Conservation (phyloP, 2,888 invertebrate species). For the Cephus nigrinus region DNA sequence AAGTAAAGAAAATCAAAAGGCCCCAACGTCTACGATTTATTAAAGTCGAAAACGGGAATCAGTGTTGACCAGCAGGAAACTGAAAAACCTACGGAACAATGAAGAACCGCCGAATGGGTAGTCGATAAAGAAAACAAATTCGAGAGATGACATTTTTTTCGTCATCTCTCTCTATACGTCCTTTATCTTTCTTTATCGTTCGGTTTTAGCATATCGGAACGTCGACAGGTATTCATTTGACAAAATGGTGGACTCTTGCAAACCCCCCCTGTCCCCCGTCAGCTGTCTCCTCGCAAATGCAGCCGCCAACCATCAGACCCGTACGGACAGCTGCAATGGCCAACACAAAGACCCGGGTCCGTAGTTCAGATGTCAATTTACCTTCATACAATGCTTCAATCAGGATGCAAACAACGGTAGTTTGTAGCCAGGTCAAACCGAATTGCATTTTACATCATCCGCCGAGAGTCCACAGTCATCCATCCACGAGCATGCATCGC, state of each 20-base stretch:
- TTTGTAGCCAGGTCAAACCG: constrained; percentile 39
- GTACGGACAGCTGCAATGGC: background rate
- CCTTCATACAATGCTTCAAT: constrained; percentile 60
- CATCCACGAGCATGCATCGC: background rate
- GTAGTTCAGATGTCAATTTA: constrained; percentile 60
- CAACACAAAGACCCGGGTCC: constrained; percentile 19
- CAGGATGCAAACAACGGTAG: constrained; percentile 59
- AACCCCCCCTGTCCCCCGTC: background rate
- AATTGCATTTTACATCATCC: constrained; percentile 54
- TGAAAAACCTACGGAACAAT: background rate
- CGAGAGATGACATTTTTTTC: background rate
- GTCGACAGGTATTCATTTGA: background rate
- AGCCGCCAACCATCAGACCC: background rate
- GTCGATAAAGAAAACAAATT: background rate
- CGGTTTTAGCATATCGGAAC: background rate
- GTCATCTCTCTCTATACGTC: constrained; percentile 8
- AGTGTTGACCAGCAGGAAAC: background rate
- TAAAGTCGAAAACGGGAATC: background rate
- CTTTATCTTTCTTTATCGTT: background rate
- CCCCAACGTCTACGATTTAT: background rate
- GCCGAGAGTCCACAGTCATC: background rate
- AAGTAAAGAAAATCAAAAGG: background rate
- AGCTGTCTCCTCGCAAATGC: background rate
- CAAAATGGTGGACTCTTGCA: background rate
- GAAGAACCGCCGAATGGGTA: background rate